These are phyloP conservation scores for Julus scanicus DNA, from an alignment of 2,888 invertebrate genomes.

Conservation along the genomic window DNA sequence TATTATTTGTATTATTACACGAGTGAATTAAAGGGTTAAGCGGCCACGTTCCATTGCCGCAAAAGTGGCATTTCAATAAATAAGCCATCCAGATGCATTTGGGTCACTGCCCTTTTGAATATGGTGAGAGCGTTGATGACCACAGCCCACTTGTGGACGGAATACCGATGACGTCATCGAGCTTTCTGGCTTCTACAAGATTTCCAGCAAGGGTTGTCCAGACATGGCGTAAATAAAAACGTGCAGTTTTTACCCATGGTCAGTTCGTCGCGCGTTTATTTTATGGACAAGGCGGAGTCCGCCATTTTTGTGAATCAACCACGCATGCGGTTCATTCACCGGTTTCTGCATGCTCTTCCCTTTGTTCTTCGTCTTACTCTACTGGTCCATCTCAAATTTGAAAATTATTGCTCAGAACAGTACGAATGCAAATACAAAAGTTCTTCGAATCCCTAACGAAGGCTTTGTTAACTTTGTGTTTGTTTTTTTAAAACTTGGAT, in stretches of 20 bases:
- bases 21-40: background rate
- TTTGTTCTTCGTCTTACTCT: no score
- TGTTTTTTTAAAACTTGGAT: no score
- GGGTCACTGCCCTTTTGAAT: background rate
- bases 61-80: slow-evolving; percentile 12
- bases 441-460: no score
- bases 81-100: background rate
- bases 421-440: no score
- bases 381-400: no score
- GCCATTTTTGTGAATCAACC: no score
- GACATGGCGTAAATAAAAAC: background rate
- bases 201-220: background rate
- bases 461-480: no score
- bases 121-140: background rate
- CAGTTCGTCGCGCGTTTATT: background rate
- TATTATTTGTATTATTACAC: background rate
- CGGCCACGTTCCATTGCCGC: background rate
- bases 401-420: no score
- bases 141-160: background rate
- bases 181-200: background rate
- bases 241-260: background rate
- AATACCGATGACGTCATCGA: background rate
- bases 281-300: no score
- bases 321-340: no score
- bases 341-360: no score